A percentile compares a stretch with the other conserved stretches of the same genome.
Conservation (phyloP, 2,113 vertebrate genomes). For the Hydrolagus affinis region DNA sequence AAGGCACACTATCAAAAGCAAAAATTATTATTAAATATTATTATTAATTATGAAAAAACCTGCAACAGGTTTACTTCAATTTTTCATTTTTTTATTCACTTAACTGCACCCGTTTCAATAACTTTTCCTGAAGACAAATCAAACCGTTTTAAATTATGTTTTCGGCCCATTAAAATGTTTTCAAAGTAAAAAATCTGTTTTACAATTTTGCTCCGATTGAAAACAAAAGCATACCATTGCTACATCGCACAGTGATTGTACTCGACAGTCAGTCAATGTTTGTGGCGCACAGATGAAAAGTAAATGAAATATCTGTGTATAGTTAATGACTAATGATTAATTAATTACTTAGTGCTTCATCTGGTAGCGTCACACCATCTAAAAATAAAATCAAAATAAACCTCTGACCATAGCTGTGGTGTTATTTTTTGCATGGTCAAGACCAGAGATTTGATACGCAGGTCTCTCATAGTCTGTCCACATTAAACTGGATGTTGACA, state of each 20-base stretch:
- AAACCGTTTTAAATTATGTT: neutral
- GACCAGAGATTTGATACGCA: neutral
- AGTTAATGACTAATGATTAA: neutral
- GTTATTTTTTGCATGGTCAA: neutral
- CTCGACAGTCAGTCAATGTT: neutral
- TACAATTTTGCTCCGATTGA: constrained; percentile 11
- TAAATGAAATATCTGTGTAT: neutral
- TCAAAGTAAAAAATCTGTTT: neutral
- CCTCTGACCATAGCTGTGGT: neutral
- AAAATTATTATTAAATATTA: neutral
- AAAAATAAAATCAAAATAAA: neutral
- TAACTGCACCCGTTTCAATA: neutral
- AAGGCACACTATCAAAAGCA: neutral
- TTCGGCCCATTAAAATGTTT: neutral
- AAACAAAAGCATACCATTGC: neutral
- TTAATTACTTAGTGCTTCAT: constrained; percentile 2
- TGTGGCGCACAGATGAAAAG: constrained; percentile 17
- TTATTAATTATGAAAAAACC: neutral
- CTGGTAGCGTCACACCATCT: neutral
- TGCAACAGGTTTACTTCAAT: no score
- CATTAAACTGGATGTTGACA: no score
- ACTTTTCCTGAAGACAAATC: neutral
- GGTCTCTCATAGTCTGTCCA: neutral
- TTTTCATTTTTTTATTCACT: no score
- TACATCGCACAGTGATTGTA: neutral